Conservation (phyloP, 1,140 invertebrate genomes). For the Brachionus paranguensis region DNA sequence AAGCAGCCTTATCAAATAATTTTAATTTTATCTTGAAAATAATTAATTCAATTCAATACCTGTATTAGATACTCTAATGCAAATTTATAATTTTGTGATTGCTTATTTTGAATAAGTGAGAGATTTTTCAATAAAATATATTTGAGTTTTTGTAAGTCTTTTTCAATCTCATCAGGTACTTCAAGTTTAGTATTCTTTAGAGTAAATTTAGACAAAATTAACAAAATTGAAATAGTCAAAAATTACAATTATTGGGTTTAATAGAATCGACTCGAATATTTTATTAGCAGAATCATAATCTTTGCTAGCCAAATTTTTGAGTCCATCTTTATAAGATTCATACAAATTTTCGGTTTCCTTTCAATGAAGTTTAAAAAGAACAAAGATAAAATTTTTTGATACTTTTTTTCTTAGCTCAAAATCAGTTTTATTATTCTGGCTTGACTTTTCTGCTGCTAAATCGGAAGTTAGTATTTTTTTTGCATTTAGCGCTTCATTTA, state of each 20-base stretch:
- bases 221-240: too few relatives aligned
- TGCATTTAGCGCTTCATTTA: not conserved
- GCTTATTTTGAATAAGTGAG: not conserved
- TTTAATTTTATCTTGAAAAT: not conserved
- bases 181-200: not conserved
- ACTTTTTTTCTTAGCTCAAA: not conserved
- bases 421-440: not conserved
- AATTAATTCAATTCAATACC: not conserved
- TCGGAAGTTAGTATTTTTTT: not conserved
- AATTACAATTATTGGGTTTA: not conserved
- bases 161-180: not conserved
- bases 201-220: too few relatives aligned
- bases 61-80: not conserved
- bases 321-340: not conserved
- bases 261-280: not conserved
- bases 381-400: not conserved
- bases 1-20: not conserved
- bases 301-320: not conserved
- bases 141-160: not conserved
- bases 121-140: slow-evolving; percentile 20
- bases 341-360: slow-evolving; percentile 24
- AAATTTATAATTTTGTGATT: not conserved
- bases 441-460: not conserved
- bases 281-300: not conserved
- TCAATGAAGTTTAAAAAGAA: not conserved